Evolutionary conservation across 2,113 vertebrate species (phyloP).

Genomic region (Archilochus colubris): DNA sequence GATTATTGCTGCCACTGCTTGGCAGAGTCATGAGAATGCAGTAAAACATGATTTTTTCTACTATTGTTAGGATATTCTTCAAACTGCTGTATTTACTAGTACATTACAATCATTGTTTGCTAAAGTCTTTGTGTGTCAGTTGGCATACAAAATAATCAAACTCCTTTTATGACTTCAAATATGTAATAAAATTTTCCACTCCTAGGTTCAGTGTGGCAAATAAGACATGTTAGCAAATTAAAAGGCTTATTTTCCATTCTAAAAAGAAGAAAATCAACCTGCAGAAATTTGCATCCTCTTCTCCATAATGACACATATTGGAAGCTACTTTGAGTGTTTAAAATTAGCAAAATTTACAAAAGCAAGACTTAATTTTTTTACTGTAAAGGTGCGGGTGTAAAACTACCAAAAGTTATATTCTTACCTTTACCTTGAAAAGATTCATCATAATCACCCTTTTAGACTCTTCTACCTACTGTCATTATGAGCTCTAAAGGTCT

Average conservation of each 20-base stretch:
- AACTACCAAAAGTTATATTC: background rate
- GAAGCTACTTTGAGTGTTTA: background rate
- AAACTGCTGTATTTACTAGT: background rate
- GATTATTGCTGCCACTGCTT: slow-evolving; percentile 48
- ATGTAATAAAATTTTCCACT: background rate
- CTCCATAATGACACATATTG: background rate
- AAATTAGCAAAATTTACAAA: slow-evolving; percentile 33
- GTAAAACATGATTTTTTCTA: background rate
- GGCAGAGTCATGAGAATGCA: slow-evolving; percentile 19
- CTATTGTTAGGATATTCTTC: background rate
- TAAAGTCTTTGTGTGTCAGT: slow-evolving; percentile 21
- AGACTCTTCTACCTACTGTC: background rate
- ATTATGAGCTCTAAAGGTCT: background rate
- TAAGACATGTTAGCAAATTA: background rate
- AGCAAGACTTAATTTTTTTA: background rate
- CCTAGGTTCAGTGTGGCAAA: background rate
- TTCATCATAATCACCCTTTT: background rate
- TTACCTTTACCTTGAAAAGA: background rate
- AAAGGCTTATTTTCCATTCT: background rate
- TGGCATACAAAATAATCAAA: background rate
- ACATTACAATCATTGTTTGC: background rate
- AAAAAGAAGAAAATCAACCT: background rate
- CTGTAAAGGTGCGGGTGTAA: background rate
- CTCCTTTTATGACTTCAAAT: background rate
- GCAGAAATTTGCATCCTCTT: background rate